These are phyloP conservation scores for Panurus biarmicus DNA, from an alignment of 2,113 vertebrate species.

Conservation along the genomic window DNA sequence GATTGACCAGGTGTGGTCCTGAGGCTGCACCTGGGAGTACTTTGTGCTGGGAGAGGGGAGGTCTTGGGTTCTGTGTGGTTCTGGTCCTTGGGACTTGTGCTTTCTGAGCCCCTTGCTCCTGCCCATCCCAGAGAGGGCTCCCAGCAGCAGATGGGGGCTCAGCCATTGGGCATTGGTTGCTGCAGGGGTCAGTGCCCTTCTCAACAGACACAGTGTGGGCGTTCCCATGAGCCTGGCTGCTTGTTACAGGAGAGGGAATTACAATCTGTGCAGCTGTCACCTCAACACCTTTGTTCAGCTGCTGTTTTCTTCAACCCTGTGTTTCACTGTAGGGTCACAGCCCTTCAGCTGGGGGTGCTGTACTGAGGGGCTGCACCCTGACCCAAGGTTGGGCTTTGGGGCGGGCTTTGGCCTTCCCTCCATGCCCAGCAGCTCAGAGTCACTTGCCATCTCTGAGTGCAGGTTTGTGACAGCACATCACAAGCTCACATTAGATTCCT, in stretches of 20 bases:
- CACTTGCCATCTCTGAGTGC: rapidly evolving
- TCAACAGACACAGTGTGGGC: rapidly evolving
- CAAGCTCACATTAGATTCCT: neutral
- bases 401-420: neutral
- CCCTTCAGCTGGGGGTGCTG: neutral
- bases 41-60: neutral
- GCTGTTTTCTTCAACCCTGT: neutral
- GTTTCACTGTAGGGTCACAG: neutral
- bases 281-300: neutral
- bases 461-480: neutral
- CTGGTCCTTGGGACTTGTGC: neutral
- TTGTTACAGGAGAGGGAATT: neutral
- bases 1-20: rapidly evolving
- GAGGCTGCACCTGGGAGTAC: neutral
- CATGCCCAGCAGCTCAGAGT: rapidly evolving
- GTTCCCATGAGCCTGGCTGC: neutral
- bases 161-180: neutral
- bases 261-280: rapidly evolving
- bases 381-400: neutral
- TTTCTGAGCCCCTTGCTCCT: neutral
- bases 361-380: neutral
- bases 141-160: neutral
- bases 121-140: neutral
- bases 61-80: rapidly evolving
- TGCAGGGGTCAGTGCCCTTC: neutral